phyloP scores from a whole-genome alignment of 2,113 vertebrate species.

The Paramormyrops kingsleyae region DNA sequence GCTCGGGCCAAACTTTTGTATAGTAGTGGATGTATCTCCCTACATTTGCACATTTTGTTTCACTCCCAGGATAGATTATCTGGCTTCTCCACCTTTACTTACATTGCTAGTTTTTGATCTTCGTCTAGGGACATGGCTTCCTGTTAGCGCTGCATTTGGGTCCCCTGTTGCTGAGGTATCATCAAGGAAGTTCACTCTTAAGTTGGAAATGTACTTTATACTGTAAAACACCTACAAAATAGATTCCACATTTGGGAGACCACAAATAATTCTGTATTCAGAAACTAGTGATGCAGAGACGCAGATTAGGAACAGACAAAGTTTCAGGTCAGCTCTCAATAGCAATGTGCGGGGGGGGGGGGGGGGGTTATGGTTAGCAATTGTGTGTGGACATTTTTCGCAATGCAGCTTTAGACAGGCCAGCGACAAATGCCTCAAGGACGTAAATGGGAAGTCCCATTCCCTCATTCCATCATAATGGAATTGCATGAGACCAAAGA shows the following conservation, averaged over 20 bases:
- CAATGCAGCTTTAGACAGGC: conserved; percentile 33
- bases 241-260: not conserved
- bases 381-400: conserved; percentile 16
- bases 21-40: not conserved
- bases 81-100: not conserved
- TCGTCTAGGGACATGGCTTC: not conserved
- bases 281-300: conserved; percentile 17
- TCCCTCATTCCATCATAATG: not conserved
- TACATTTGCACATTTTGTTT: not conserved
- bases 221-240: not conserved
- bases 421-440: not conserved
- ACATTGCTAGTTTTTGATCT: not conserved
- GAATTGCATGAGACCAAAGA: not conserved
- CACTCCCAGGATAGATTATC: not conserved
- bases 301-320: conserved; percentile 30
- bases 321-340: conserved; percentile 13
- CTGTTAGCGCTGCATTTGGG: not conserved
- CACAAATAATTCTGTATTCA: not conserved
- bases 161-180: not conserved
- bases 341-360: not conserved
- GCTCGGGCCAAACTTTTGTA: not conserved
- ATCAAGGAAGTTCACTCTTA: not conserved
- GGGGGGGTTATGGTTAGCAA: not conserved
- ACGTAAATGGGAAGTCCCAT: not conserved
- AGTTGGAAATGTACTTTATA: not conserved